Percentiles rank a stretch among this genome's conserved stretches.
Evolutionary conservation across 2,113 vertebrate species (phyloP).

Genomic region (Upupa epops): DNA sequence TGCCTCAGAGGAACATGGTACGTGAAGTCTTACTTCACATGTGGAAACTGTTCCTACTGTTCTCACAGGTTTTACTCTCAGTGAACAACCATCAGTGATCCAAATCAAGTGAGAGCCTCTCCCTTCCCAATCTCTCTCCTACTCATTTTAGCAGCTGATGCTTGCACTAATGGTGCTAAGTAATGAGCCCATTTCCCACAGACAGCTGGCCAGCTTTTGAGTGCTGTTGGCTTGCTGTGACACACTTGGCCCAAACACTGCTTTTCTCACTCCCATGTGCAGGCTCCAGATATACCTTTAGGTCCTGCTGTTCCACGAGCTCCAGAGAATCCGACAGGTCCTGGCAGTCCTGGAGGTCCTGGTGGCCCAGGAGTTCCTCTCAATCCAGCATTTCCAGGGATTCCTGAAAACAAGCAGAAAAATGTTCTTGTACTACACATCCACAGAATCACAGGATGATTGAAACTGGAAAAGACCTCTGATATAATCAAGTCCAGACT

Average conservation of each 20-base stretch:
- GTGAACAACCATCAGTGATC: not conserved
- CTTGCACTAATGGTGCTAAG: not conserved
- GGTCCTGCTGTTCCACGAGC: conserved; percentile 73
- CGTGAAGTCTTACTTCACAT: not conserved
- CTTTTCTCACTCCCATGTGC: not conserved
- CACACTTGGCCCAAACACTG: not conserved
- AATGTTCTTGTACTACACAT: not conserved
- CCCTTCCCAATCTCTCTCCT: not conserved
- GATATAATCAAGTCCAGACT: too few relatives aligned
- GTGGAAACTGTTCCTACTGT: not conserved
- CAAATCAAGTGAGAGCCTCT: not conserved
- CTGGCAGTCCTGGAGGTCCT: conserved; percentile 80
- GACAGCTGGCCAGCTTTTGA: not conserved
- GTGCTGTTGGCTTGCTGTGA: not conserved
- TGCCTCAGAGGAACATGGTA: not conserved
- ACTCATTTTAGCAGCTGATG: conserved; percentile 22
- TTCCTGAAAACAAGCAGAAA: conserved; percentile 68
- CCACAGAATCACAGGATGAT: not conserved
- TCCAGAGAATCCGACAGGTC: conserved; percentile 75
- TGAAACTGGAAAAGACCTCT: too few relatives aligned
- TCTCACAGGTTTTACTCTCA: not conserved
- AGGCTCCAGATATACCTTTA: conserved; percentile 78
- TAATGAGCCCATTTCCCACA: not conserved
- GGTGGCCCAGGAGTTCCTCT: conserved; percentile 80
- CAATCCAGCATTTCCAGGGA: conserved; percentile 77